Percentiles rank a stretch among this genome's conserved stretches.
phyloP scores from a whole-genome alignment of 2,888 invertebrate species.

The Eretmocerus hayati region DNA sequence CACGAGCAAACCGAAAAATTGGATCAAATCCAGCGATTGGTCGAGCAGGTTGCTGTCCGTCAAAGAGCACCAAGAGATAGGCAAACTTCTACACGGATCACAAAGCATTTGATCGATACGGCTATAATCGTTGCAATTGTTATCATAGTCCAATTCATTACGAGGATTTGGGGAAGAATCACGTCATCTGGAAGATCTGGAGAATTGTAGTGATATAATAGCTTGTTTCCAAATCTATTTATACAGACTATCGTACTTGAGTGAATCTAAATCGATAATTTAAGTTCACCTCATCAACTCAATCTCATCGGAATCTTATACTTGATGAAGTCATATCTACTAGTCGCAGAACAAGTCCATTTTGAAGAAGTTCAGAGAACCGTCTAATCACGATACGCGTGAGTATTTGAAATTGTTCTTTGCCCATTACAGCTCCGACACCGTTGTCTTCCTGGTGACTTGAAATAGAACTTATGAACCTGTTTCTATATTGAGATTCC shows the following conservation, averaged over 20 bases:
- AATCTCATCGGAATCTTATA: slow-evolving; percentile 16
- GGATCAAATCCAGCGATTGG: slow-evolving; percentile 39
- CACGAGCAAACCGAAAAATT: slow-evolving; percentile 38
- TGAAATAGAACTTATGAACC: too few relatives aligned
- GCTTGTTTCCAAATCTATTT: neutral
- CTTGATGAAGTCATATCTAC: slow-evolving; percentile 15
- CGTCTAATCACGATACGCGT: too few relatives aligned
- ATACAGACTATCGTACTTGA: too few relatives aligned
- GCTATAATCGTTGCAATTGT: slow-evolving; percentile 38
- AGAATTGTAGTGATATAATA: slow-evolving; percentile 31
- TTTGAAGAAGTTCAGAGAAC: slow-evolving; percentile 8
- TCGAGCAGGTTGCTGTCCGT: slow-evolving; percentile 40
- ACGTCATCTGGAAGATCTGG: slow-evolving; percentile 22
- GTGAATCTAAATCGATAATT: neutral
- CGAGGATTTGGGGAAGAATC: slow-evolving; percentile 33
- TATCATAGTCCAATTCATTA: slow-evolving; percentile 37
- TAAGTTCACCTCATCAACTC: slow-evolving; percentile 2
- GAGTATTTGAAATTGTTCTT: too few relatives aligned
- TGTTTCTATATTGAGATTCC: too few relatives aligned
- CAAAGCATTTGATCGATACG: slow-evolving; percentile 38
- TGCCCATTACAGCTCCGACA: too few relatives aligned
- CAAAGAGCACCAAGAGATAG: slow-evolving; percentile 38
- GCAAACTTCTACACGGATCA: slow-evolving; percentile 32
- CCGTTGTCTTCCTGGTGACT: too few relatives aligned
- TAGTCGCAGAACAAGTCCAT: slow-evolving; percentile 21